Conservation (phyloP, 1,140 invertebrate species). For the Popillia japonica region DNA sequence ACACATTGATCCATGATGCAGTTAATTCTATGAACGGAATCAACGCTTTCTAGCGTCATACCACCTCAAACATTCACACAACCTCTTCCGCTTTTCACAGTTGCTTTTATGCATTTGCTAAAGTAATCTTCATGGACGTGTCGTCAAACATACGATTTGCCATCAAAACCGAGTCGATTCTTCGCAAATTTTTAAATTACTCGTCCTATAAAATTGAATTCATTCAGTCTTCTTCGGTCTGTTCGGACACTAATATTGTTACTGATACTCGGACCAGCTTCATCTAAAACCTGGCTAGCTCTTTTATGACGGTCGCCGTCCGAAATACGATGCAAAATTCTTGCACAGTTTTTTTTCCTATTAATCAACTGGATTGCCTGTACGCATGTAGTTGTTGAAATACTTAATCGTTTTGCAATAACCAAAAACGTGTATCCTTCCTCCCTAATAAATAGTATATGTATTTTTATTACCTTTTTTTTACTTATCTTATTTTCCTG, state of each 20-base stretch:
- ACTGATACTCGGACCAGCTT: background rate
- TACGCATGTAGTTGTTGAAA: background rate
- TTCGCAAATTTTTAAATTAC: background rate
- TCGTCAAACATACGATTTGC: background rate
- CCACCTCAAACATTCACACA: background rate
- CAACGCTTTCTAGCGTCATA: background rate
- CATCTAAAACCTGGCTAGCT: background rate
- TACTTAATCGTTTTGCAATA: background rate
- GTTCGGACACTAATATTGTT: background rate
- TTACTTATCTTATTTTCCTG: too few species aligned
- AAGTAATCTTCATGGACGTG: background rate
- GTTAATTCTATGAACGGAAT: background rate
- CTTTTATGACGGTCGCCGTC: background rate
- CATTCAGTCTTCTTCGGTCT: background rate
- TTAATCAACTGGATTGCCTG: background rate
- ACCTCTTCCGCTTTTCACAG: constrained; percentile 1
- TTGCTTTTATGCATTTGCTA: background rate
- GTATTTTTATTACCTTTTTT: too few species aligned
- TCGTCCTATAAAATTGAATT: background rate
- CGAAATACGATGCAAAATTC: background rate
- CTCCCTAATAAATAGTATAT: too few species aligned
- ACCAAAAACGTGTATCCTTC: background rate
- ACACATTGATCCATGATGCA: constrained; percentile 23
- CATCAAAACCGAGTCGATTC: background rate
- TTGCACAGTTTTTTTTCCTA: background rate